Conservation (phyloP, 2,888 invertebrate species). For the Omphaloscelis lunosa region DNA sequence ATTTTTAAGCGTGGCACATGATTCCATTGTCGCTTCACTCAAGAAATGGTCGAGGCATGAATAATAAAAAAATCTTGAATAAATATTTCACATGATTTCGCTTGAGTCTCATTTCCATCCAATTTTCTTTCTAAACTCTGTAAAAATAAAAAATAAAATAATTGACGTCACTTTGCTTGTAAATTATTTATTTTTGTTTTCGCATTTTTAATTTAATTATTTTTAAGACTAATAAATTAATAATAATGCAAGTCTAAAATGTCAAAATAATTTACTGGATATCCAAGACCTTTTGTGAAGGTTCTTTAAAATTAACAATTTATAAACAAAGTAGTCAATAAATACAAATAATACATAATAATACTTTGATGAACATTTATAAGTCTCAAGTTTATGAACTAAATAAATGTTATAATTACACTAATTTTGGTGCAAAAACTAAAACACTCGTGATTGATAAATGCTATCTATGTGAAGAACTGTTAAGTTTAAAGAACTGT, state of each 20-base stretch:
- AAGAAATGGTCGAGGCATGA: conserved; percentile 16
- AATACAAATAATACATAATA: conserved; percentile 62
- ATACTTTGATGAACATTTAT: conserved; percentile 66
- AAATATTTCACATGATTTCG: conserved; percentile 64
- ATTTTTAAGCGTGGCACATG: background rate
- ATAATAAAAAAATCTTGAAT: conserved; percentile 45
- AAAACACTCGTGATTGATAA: conserved; percentile 66
- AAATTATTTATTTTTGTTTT: conserved; percentile 6
- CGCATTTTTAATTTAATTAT: background rate
- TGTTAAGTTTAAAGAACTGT: conserved; percentile 2
- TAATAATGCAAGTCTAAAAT: background rate
- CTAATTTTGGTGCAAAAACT: conserved; percentile 70
- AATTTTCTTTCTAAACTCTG: conserved; percentile 59
- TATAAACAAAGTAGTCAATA: conserved; percentile 35
- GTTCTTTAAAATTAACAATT: background rate
- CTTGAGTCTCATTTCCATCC: conserved; percentile 53
- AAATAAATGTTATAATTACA: conserved; percentile 59
- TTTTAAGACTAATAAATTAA: background rate
- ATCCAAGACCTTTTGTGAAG: background rate
- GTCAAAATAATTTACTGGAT: background rate
- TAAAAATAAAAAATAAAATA: conserved; percentile 58
- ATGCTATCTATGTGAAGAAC: conserved; percentile 52
- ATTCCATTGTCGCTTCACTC: conserved; percentile 2
- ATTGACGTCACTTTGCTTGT: conserved; percentile 28
- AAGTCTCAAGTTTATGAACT: conserved; percentile 59